Evolutionary conservation across 2,113 vertebrate genomes (phyloP).

Genomic region (Atrichornis clamosus): DNA sequence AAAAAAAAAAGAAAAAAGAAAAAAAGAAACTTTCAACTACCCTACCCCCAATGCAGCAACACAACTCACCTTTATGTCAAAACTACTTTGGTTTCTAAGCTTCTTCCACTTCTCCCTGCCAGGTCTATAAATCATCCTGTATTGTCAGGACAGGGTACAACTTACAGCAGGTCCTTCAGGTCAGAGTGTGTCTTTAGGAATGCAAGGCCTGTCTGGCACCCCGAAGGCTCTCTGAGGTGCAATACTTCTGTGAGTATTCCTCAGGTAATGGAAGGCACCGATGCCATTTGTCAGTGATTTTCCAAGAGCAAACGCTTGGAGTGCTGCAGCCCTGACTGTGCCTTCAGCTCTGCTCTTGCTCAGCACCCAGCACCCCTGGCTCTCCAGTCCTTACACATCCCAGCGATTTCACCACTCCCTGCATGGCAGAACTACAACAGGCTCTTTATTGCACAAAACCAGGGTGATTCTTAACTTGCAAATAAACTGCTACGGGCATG

Average conservation of each 20-base stretch:
- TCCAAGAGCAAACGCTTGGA: not conserved
- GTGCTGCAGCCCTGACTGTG: fast-evolving
- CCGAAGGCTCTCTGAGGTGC: not conserved
- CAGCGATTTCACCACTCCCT: not conserved
- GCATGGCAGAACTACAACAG: not conserved
- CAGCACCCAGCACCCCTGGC: not conserved
- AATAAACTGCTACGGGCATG: not conserved
- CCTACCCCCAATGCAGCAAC: not conserved
- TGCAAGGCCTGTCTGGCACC: not conserved
- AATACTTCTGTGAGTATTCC: not conserved
- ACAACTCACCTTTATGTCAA: not conserved
- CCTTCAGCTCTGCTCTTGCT: not conserved
- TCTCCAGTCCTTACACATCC: not conserved
- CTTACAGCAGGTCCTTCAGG: not conserved
- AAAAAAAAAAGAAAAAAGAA: not conserved
- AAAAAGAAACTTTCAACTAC: not conserved
- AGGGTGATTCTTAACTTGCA: not conserved
- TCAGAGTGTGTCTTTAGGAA: not conserved
- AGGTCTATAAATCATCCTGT: not conserved
- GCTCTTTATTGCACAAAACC: not conserved
- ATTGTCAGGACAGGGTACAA: not conserved
- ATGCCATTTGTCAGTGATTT: not conserved
- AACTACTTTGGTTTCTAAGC: not conserved
- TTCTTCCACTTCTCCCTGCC: not conserved
- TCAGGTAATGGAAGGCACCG: not conserved